Evolutionary conservation across 2,113 vertebrate species (phyloP), one percentile per base, ranked within the genome.

Genomic region (Passer domesticus): DNA sequence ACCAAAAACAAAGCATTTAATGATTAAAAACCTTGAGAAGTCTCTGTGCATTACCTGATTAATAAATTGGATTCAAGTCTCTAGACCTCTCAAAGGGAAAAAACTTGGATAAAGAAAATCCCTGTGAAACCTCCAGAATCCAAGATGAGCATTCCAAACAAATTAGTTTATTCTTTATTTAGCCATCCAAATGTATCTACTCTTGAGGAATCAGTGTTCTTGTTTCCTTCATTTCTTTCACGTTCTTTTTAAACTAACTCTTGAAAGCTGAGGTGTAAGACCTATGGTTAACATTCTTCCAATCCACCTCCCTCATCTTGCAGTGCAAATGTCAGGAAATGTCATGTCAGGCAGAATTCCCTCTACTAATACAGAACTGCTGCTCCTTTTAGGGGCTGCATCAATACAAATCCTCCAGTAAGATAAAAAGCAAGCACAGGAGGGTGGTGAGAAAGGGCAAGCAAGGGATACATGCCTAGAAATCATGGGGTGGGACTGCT

Each of bases 281-380:
- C 39, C 81, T 44, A 2, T 5, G 21, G 85, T 7, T 85, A 77
- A 88, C 56, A 81, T 91, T 86, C 80, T 78, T 86, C 52, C 76
- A 31, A 35, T 41, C 56, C 35, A 35, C n/a, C 27, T 58, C 27
- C 63, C 50, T 15, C 75, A 49, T 23, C 55, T 89, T 74, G 68
- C 33, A 78, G 56, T 78, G 80, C 44, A 92, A 91, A 92, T 75
- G 67, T 83, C 89, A 95, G 87, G 66, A 79, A 94, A 94, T 70
- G 60, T 50, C 77, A 92, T 0, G 27, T 50, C 73, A 63, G 77
- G 60, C 74, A 70, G 76, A 95, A 80, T 53, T 59, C 67, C 83
- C 72, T 64, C 12, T 33, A 43, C 66, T 35, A 52, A 75, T 24
- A 52, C 8, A 75, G 68, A 91, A 77, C 11, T 79, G 64, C 75